These are phyloP conservation scores for Synergus umbraculus DNA, from an alignment of 2,888 invertebrate species.

Conservation along the genomic window DNA sequence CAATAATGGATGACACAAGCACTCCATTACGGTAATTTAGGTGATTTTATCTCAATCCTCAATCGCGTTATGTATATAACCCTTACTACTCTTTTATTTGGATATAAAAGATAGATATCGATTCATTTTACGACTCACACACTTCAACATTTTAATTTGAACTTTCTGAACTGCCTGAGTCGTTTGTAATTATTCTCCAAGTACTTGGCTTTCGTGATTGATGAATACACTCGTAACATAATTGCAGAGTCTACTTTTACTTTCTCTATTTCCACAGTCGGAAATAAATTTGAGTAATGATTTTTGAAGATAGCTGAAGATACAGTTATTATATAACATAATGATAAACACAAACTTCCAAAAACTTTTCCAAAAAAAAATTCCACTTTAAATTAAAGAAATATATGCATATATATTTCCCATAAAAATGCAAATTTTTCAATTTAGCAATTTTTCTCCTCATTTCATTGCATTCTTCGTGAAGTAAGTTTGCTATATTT, in stretches of 20 bases:
- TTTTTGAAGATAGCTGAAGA: too few species aligned
- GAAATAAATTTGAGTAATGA: background rate
- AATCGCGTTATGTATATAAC: background rate
- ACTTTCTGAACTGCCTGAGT: background rate
- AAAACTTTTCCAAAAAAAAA: too few species aligned
- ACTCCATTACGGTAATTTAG: conserved; percentile 9
- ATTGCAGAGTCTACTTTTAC: background rate
- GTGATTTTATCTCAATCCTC: background rate
- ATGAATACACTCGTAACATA: background rate
- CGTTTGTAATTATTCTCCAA: background rate
- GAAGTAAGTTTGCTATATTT: conserved; percentile 10
- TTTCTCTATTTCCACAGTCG: background rate
- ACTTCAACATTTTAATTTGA: background rate
- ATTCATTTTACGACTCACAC: conserved; percentile 10
- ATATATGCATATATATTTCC: too few species aligned
- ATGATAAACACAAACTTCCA: too few species aligned
- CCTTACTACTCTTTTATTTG: background rate
- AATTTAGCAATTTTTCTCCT: background rate
- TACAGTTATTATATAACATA: too few species aligned
- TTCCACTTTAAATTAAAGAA: too few species aligned
- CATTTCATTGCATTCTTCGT: background rate
- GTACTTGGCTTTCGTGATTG: background rate
- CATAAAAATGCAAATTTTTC: background rate
- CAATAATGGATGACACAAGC: conserved; percentile 22
- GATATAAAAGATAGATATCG: background rate